Evolutionary conservation across 2,113 vertebrate species (phyloP).

Genomic region (Centropus bengalensis): DNA sequence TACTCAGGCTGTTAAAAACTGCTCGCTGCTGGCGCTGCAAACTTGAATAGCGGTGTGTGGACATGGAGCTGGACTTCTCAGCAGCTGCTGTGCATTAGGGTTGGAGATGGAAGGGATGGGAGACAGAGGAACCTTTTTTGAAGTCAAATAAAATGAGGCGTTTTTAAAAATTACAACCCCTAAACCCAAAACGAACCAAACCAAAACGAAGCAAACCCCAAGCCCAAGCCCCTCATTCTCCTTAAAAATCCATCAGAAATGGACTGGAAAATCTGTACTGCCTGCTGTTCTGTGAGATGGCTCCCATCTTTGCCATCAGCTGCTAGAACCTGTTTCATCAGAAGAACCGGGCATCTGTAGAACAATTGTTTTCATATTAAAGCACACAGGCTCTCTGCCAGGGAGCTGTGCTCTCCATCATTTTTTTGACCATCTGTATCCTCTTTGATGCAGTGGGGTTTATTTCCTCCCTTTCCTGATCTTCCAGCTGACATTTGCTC

Average conservation of each 20-base stretch:
- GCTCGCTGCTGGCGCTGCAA: not conserved
- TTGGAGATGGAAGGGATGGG: not conserved
- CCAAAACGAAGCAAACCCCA: too few species aligned
- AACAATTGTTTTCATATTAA: not conserved
- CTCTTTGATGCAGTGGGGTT: not conserved
- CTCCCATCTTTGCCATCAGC: not conserved
- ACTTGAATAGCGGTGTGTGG: not conserved
- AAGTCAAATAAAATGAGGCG: not conserved
- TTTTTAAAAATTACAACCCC: not conserved
- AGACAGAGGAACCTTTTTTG: not conserved
- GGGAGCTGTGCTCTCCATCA: not conserved
- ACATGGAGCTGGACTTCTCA: not conserved
- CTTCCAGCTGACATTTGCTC: not conserved
- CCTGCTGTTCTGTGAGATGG: not conserved
- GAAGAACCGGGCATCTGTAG: not conserved
- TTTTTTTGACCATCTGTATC: not conserved
- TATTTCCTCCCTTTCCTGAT: not conserved
- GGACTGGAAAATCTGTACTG: not conserved
- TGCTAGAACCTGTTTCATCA: not conserved
- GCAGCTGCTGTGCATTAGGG: not conserved
- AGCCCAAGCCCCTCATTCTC: not conserved
- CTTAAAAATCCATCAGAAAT: not conserved
- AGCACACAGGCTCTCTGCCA: not conserved
- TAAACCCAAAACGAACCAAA: too few species aligned
- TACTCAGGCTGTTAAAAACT: not conserved